Base-by-base conservation (phyloP, 2,888 invertebrate species). In the Zygaena filipendulae region DNA sequence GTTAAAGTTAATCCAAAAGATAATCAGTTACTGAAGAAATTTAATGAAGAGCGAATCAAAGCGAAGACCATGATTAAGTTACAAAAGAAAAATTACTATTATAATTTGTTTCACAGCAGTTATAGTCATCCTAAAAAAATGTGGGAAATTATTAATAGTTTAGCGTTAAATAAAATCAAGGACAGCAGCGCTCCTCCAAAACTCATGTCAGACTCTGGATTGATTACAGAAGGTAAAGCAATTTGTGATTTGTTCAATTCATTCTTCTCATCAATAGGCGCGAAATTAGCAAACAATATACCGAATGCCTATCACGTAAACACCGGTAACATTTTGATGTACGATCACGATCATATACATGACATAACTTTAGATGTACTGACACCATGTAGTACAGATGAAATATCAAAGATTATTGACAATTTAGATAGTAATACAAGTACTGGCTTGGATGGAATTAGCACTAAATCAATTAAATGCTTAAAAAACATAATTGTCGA, bases 341-440 rank as follows among this genome's bases (percentile, higher is more conserved):
- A 19, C 25, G 3, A 8, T 13, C 6, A 13, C 2, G 11, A 11
- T 12, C 3, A 18, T 19, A 4, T 7, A 16, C 16, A 16, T 6
- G 16, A 6, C 4, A 7, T 16, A 16, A 7, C 16, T 9, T 9
- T 20, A 13, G 13, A 20, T 4, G 9, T 19, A 13, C 20, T 20
- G n/a, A 12, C 11, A 19, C 19, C 21, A 12, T 21, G 26, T 20
- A 26, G 19, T 16, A 16, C 5, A n/a, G n/a, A n/a, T 7, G 7
- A 16, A 20, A 9, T 8, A 20, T 11, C 13, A 12, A 12, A 26
- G 20, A 2, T 25, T 11, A 25, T 25, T 11, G 19, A 25, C 11
- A 25, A 25, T 19, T 19, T 25, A n/a, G 19, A 25, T 19, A 4
- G 5, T 7, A 16, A 16, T 16, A 16, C 25, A 18, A 25, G 25